phyloP scores from a whole-genome alignment of 2,888 invertebrate species.

The Nasonia oneida region DNA sequence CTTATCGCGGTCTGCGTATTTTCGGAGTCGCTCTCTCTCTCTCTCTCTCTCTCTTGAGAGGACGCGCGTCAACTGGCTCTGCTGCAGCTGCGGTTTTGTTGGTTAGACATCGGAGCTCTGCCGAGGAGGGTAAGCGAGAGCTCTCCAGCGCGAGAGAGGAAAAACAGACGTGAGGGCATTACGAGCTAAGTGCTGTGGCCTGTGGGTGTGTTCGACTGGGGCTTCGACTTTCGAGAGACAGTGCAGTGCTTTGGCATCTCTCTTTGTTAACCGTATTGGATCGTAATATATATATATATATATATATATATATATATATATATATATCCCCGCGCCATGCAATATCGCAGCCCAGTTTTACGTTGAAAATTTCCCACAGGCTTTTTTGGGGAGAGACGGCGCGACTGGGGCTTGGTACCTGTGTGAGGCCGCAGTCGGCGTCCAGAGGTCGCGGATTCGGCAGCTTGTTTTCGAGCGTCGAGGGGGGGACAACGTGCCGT shows the following conservation, averaged over 20 bases:
- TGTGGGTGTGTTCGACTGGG: too few species aligned
- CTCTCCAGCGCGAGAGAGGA: too few species aligned
- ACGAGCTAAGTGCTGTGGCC: too few species aligned
- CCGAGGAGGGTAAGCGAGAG: too few species aligned
- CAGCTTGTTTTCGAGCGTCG: not conserved
- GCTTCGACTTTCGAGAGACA: too few species aligned
- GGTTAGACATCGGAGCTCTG: too few species aligned
- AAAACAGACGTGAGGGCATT: too few species aligned
- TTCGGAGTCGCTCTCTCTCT: not conserved
- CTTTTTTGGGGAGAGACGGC: not conserved
- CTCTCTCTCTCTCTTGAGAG: not conserved
- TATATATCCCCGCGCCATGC: too few species aligned
- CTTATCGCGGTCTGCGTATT: not conserved
- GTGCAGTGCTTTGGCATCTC: not conserved
- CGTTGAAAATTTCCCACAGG: not conserved
- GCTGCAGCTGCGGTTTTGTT: too few species aligned
- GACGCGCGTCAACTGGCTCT: not conserved
- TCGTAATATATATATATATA: not conserved
- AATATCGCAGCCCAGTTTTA: not conserved
- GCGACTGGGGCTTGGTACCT: not conserved
- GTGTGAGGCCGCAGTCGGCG: too few species aligned
- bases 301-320: not conserved
- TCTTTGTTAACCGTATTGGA: not conserved
- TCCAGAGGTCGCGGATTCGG: not conserved
- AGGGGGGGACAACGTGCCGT: constrained; percentile 3